phyloP scores from a whole-genome alignment of 2,888 invertebrate species.

The Drosophila parthenogenetica region DNA sequence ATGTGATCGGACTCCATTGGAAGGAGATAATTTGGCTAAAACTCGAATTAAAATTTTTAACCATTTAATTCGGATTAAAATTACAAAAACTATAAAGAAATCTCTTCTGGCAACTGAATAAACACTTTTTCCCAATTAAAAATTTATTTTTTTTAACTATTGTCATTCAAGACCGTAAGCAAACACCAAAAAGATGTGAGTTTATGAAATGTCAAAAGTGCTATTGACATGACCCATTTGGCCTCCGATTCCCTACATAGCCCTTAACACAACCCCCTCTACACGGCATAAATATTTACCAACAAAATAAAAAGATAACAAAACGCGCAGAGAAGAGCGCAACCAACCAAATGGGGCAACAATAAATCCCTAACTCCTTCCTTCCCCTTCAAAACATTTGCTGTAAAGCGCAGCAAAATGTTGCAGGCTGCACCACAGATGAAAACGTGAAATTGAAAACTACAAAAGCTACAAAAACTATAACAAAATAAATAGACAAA shows the following conservation, averaged over 20 bases:
- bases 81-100: too few species aligned
- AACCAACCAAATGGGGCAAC: not conserved
- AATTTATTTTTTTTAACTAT: not conserved
- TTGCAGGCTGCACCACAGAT: conserved; percentile 28
- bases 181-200: conserved; percentile 40
- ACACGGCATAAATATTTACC: conserved; percentile 39
- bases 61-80: too few species aligned
- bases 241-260: not conserved
- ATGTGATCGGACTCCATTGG: not conserved
- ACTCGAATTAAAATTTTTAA: not conserved
- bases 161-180: conserved; percentile 28
- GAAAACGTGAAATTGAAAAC: conserved; percentile 23
- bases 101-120: too few species aligned
- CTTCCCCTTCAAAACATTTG: not conserved
- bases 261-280: conserved; percentile 14
- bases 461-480: conserved; percentile 19
- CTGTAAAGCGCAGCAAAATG: conserved; percentile 37
- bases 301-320: conserved; percentile 17
- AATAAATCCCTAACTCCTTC: not conserved
- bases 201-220: conserved; percentile 65
- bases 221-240: conserved; percentile 68
- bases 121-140: not conserved
- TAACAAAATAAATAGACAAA: conserved; percentile 14
- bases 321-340: not conserved
- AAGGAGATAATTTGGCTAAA: conserved; percentile 4